Base-by-base conservation (phyloP, 92 coral and sea anemone species). In the Ricordea florida region DNA sequence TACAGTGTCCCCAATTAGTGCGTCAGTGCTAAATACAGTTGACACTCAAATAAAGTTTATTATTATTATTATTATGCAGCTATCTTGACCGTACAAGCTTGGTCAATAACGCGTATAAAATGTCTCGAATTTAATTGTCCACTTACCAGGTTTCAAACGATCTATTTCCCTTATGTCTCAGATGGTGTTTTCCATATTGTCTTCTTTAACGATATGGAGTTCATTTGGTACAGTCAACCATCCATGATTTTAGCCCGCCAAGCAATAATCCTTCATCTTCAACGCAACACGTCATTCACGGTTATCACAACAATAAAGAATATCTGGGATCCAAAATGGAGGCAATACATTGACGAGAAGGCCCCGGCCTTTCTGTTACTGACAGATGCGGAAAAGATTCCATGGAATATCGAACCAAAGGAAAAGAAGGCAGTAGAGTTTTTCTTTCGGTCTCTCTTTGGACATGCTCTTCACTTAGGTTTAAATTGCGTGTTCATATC, bases 121-220 rank as follows among this genome's bases (percentile, higher is more conserved):
- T n/a, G n/a, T n/a, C n/a, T n/a, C n/a, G n/a, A n/a, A n/a, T n/a
- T n/a, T n/a, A n/a, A n/a, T n/a, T n/a, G n/a, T n/a, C n/a, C n/a
- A n/a, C n/a, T n/a, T n/a, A n/a, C n/a, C n/a, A n/a, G n/a, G n/a
- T n/a, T n/a, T n/a, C n/a, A n/a, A n/a, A n/a, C n/a, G n/a, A n/a
- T 15, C 10, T 23, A 2, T 3, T 55, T 37, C 27, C 11, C 9
- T 23, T 13, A 25, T 21, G 3, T 44, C 0, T 10, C 10, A 73
- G 80, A 64, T 28, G 89, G 89, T 35, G 84, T 76, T 45, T 83
- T 83, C 62, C 84, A 83, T 20, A 18, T 83, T 35, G 59, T 83
- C 17, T 83, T 83, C 40, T 75, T 83, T 23, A 58, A 76, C 38
- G 76, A 83, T 17, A 57, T 83, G 74, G 78, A 76, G 16, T 37